Percentiles rank a stretch among this genome's conserved stretches.
Evolutionary conservation across 1,140 invertebrate genomes (phyloP).

Genomic region (Drosophila carrolli): DNA sequence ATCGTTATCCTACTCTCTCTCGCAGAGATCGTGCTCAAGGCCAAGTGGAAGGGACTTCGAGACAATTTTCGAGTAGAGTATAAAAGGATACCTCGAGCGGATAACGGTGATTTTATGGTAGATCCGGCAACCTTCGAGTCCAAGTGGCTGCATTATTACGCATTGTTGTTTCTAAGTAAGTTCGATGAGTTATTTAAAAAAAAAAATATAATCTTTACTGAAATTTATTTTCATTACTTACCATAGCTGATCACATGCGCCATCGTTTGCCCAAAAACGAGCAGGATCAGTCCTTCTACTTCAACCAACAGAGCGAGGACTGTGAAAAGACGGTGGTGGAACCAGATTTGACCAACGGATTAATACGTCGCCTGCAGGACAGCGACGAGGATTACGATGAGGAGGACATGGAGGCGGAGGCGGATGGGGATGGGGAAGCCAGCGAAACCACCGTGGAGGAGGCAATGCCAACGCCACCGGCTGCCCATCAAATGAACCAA

Average conservation of each 20-base stretch:
- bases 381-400: constrained; percentile 82
- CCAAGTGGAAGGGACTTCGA: constrained; percentile 84
- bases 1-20: constrained; percentile 8
- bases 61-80: constrained; percentile 84
- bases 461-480: constrained; percentile 67
- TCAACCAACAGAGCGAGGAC: constrained; percentile 79
- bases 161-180: constrained; percentile 81
- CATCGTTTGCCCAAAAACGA: constrained; percentile 80
- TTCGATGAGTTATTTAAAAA: not conserved
- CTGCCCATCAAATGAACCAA: constrained; percentile 74
- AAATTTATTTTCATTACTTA: not conserved
- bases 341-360: constrained; percentile 77
- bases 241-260: constrained; percentile 80
- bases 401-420: constrained; percentile 69
- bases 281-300: constrained; percentile 79
- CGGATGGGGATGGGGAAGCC: constrained; percentile 64
- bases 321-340: constrained; percentile 82
- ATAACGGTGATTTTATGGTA: constrained; percentile 79
- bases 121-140: constrained; percentile 81
- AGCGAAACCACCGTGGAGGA: constrained; percentile 62
- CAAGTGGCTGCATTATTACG: constrained; percentile 83
- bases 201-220: not conserved
- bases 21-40: constrained; percentile 82
- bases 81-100: constrained; percentile 80
- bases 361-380: constrained; percentile 78